Evolutionary conservation across 2,888 invertebrate species (phyloP).

Genomic region (Oscheius sp.): DNA sequence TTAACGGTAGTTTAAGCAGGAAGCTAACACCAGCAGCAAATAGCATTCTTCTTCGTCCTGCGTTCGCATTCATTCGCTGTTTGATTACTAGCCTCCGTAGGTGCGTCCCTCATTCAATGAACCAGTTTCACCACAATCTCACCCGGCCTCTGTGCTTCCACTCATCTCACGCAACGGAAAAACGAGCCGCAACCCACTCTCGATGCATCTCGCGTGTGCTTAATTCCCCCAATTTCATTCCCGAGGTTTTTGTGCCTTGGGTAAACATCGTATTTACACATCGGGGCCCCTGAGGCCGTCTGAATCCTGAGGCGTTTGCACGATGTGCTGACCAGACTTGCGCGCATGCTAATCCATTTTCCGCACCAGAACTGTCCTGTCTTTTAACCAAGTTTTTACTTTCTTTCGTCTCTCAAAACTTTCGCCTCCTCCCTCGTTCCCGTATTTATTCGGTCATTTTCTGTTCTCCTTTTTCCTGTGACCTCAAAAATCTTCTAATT

Average conservation of each 20-base stretch:
- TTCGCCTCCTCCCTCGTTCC: not conserved
- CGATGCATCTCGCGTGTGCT: too few species aligned
- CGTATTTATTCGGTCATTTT: too few species aligned
- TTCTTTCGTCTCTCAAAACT: not conserved
- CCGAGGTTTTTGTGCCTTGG: not conserved
- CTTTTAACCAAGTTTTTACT: not conserved
- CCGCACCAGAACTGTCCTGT: slow-evolving; percentile 22
- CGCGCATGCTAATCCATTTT: slow-evolving; percentile 29
- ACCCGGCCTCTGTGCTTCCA: slow-evolving; percentile 26
- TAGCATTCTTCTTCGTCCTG: slow-evolving; percentile 21
- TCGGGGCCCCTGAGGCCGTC: not conserved
- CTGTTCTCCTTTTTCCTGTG: not conserved
- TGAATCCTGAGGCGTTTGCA: slow-evolving; percentile 12
- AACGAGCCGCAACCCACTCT: slow-evolving; percentile 2
- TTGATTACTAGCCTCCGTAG: slow-evolving; percentile 31
- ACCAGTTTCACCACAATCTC: slow-evolving; percentile 24
- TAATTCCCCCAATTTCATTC: too few species aligned
- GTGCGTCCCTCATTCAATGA: slow-evolving; percentile 24
- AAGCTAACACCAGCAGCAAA: slow-evolving; percentile 23
- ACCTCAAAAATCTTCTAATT: not conserved
- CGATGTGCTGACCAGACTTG: slow-evolving; percentile 23
- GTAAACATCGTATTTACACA: not conserved
- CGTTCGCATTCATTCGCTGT: slow-evolving; percentile 31
- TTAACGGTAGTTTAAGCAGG: slow-evolving; percentile 21
- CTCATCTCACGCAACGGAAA: slow-evolving; percentile 27